Base-by-base conservation (phyloP, 1,140 invertebrate genomes). In the Drosophila takahashii region DNA sequence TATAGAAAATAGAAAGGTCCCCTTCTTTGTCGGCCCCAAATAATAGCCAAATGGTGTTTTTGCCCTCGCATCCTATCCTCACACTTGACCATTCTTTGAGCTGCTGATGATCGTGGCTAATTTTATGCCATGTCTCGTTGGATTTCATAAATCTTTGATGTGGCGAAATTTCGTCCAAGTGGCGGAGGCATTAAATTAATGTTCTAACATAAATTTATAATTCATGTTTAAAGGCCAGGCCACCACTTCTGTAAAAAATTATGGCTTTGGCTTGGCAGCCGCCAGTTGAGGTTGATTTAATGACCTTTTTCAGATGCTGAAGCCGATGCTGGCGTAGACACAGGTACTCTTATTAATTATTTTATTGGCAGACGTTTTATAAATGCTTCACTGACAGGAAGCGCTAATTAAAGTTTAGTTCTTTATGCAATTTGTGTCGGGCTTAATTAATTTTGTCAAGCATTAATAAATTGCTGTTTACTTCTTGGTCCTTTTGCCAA, bases 321-420 rank as follows among this genome's bases (percentile, higher is more conserved):
- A 51, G 56, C 18, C 26, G 47, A 50, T 50, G 77, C 62, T 50
- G 62, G 66, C 77, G 53, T 57, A 48, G 60, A 41, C 41, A 51
- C 37, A 58, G 65, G 65, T 77, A 79, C 65, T 62, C 69, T 77
- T 81, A 81, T 81, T 87, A 87, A 86, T 86, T 87, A 81, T 81
- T 81, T 75, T 81, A 87, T 86, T 78, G 81, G 65, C 78, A 85
- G 81, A 48, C 69, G 69, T 48, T 74, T 85, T 71, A 86, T 65
- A 74, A 84, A 57, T 64, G 64, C 50, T 67, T 44, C 57, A 67
- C 65, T 67, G 73, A 71, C 48, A 54, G 52, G 57, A 73, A 70
- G 51, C 53, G 74, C 65, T 75, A 75, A 85, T 85, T 86, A 67
- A 78, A 75, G 57, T 60, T 58, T 48, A 27, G 74, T 78, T 70